These are phyloP conservation scores for Takifugu rubripes DNA, from an alignment of 2,797 vertebrate species.

Conservation along the genomic window DNA sequence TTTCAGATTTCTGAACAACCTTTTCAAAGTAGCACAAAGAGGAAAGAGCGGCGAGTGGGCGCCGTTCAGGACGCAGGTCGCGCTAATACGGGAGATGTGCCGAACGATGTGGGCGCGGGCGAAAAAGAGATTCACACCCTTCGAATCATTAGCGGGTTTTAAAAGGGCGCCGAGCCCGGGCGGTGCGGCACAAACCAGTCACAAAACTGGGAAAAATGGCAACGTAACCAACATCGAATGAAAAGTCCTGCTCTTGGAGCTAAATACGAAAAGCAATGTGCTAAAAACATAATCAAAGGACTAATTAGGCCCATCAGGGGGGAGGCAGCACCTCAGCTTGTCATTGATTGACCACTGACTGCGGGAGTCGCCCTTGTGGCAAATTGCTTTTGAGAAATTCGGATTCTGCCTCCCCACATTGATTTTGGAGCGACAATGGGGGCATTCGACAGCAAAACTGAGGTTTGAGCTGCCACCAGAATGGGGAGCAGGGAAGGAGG, in stretches of 20 bases:
- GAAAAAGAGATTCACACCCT: constrained; percentile 28
- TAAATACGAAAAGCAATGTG: too few relatives aligned
- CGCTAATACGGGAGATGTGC: constrained; percentile 23
- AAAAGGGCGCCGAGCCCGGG: background rate
- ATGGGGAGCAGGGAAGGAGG: constrained; percentile 11
- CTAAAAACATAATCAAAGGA: background rate
- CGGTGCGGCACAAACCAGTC: too few relatives aligned
- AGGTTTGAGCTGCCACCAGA: constrained; percentile 20
- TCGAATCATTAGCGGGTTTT: background rate
- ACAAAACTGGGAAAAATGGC: too few relatives aligned
- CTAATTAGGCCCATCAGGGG: constrained; percentile 36
- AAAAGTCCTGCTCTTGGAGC: too few relatives aligned
- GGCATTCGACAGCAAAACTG: constrained; percentile 43
- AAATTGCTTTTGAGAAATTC: constrained; percentile 52
- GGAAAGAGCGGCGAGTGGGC: constrained; percentile 19
- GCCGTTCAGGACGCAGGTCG: constrained; percentile 20
- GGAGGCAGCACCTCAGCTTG: constrained; percentile 24
- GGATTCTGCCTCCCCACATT: constrained; percentile 36
- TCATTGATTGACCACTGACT: constrained; percentile 55
- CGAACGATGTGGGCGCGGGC: constrained; percentile 32
- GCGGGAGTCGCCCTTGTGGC: constrained; percentile 39
- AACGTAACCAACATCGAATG: too few relatives aligned
- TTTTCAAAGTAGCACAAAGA: too few relatives aligned
- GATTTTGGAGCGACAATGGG: constrained; percentile 47
- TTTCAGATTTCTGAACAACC: too few relatives aligned